Percentiles rank a stretch among this genome's conserved stretches.
Conservation (phyloP, 1,140 invertebrate genomes). For the Eciton burchellii region DNA sequence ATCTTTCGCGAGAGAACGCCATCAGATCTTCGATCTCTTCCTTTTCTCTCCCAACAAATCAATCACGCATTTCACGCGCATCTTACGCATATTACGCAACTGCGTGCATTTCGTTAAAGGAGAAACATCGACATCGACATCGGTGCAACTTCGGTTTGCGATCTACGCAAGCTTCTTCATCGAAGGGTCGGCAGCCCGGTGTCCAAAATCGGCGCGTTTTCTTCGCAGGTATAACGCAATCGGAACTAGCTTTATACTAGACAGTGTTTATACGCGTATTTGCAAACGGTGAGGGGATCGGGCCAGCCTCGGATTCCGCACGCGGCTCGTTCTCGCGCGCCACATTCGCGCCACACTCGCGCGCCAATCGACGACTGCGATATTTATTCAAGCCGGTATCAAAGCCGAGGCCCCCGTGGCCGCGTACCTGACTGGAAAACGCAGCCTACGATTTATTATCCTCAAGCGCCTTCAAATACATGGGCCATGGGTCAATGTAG, state of each 20-base stretch:
- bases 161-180: not conserved
- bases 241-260: conserved; percentile 20
- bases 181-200: not conserved
- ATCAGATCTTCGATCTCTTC: not conserved
- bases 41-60: not conserved
- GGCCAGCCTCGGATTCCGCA: not conserved
- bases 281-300: conserved; percentile 37
- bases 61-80: too few species aligned
- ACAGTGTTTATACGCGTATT: conserved; percentile 32
- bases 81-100: too few species aligned
- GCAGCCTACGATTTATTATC: conserved; percentile 61
- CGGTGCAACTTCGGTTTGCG: not conserved
- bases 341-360: conserved; percentile 29
- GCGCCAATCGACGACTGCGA: conserved; percentile 56
- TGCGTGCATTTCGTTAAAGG: too few species aligned
- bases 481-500: conserved; percentile 35
- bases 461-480: conserved; percentile 56
- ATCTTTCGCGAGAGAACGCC: not conserved
- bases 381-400: conserved; percentile 64
- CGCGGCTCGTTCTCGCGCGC: conserved; percentile 9
- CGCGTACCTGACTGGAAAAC: conserved; percentile 44
- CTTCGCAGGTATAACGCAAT: not conserved
- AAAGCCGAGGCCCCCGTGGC: conserved; percentile 38
- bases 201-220: not conserved
- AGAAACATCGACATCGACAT: not conserved